These are phyloP conservation scores for Dasypolia templi DNA, from an alignment of 2,888 invertebrate genomes.

Conservation along the genomic window DNA sequence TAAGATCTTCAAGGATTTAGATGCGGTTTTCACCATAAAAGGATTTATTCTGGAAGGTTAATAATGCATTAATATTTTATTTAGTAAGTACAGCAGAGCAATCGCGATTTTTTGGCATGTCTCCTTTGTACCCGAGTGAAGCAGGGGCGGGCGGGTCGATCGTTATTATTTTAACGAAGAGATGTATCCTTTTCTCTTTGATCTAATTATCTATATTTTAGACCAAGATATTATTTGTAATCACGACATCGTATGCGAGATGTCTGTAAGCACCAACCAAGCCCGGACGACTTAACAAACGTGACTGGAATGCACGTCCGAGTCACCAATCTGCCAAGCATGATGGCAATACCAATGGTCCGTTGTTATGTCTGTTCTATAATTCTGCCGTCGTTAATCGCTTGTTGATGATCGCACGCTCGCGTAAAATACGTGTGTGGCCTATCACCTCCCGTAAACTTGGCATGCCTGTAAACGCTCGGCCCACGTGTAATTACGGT, in stretches of 20 bases:
- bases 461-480: constrained; percentile 52
- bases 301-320: constrained; percentile 26
- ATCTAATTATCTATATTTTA: background rate
- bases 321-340: constrained; percentile 24
- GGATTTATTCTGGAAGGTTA: background rate
- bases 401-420: constrained; percentile 30
- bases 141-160: background rate
- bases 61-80: background rate
- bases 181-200: background rate
- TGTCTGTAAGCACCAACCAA: constrained; percentile 7
- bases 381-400: constrained; percentile 45
- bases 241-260: background rate
- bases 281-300: constrained; percentile 30
- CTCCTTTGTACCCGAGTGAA: background rate
- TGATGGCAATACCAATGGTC: constrained; percentile 33
- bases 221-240: background rate
- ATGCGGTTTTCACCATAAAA: background rate
- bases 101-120: background rate
- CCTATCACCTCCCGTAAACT: constrained; percentile 58
- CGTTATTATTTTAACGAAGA: background rate
- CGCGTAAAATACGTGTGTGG: constrained; percentile 65
- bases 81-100: background rate
- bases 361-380: constrained; percentile 32
- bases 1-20: background rate
- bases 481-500: constrained; percentile 51